These are phyloP conservation scores for Sclerurus mexicanus DNA, from an alignment of 2,113 vertebrate species.

Conservation along the genomic window DNA sequence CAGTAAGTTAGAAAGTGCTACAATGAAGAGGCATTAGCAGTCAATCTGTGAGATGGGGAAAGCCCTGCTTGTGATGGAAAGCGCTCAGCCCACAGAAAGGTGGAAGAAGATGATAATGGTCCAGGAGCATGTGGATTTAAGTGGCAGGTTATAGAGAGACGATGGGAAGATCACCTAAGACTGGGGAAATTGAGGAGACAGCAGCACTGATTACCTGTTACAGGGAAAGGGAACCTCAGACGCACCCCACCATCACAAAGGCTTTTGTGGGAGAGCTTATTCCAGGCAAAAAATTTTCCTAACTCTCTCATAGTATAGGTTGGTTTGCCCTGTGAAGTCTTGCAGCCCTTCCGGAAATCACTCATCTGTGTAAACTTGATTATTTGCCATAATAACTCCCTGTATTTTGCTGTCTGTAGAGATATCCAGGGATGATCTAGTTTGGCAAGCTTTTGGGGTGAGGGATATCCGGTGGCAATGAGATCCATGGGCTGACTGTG, in stretches of 20 bases:
- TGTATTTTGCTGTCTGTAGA: background rate
- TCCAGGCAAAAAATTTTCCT: background rate
- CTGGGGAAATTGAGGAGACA: background rate
- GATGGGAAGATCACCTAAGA: background rate
- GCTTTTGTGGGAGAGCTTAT: background rate
- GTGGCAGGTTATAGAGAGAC: background rate
- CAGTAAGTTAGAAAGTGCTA: background rate
- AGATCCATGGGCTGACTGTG: background rate
- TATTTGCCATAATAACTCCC: background rate
- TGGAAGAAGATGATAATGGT: background rate
- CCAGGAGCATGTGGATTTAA: background rate
- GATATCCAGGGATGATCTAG: background rate
- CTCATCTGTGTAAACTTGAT: background rate
- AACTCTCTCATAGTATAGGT: fast-evolving
- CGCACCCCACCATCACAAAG: background rate
- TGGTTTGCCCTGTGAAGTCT: background rate
- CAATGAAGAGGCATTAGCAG: background rate
- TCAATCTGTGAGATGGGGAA: background rate
- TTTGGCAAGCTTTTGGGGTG: background rate
- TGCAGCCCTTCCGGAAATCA: background rate
- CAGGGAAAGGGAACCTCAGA: background rate
- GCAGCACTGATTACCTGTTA: fast-evolving
- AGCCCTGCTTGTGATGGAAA: background rate
- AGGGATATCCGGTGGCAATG: background rate
- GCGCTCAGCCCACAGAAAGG: background rate